Base-by-base conservation (phyloP, 1,140 invertebrate species). In the Penaeus chinensis region DNA sequence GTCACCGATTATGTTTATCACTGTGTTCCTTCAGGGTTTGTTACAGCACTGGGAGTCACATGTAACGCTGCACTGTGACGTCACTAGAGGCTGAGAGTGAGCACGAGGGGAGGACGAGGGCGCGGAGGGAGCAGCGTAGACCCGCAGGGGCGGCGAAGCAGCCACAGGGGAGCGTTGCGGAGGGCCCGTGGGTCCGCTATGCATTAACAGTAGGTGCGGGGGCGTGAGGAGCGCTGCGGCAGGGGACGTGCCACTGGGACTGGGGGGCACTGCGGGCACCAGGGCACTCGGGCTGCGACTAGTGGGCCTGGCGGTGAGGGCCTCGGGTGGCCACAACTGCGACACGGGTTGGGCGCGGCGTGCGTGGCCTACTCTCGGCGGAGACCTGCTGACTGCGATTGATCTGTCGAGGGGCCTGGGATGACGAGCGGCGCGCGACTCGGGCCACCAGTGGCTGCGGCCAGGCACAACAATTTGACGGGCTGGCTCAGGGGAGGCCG, bases 221-320 rank as follows among this genome's bases (percentile, higher is more conserved):
- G 32, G 69, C 54, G 78, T 47, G n/a, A n/a, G 77, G 69, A 87
- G 54, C 54, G 80, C 24, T n/a, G 95, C 91, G 95, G 94, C 54
- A 24, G 78, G 54, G 91, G 95, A 95, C 91, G 94, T 54, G 66
- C 84, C 77, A 63, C 76, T 79, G 84, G 84, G 84, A 87, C 85
- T 63, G 24, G 42, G 71, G 78, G 85, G 62, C 85, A 63, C 79
- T 82, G 80, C 85, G 79, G 77, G 60, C 77, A 54, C 37, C 84
- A 32, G 84, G 62, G 84, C 71, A 77, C 84, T 65, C n/a, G 18
- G 37, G 84, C 60, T 54, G 47, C 76, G 74, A 65, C 74, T 85
- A 85, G 74, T 16, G 82, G 66, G 63, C 94, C 93, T 95, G 94
- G 92, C 94, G 94, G 94, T 94, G 93, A 94, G 94, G 93, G 94